Evolutionary conservation across 1,140 invertebrate species (phyloP).

Genomic region (Ceratosolen solmsi): DNA sequence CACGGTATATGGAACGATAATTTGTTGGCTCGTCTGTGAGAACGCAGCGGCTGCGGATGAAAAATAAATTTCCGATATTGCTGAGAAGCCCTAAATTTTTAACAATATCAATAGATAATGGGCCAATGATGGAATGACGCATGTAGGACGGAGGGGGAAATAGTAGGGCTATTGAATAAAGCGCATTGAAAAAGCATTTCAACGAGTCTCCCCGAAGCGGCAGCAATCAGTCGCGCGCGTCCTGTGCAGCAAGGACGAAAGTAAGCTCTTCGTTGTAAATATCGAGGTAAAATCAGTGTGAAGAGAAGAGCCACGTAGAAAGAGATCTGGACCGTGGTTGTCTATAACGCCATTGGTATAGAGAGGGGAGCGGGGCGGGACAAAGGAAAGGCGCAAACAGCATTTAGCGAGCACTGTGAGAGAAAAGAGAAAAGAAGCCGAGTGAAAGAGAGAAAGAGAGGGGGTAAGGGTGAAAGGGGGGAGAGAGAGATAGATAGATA

Average conservation of each 20-base stretch:
- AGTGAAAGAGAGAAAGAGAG: neutral
- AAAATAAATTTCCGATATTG: too few species aligned
- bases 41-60: too few species aligned
- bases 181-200: neutral
- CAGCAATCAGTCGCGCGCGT: neutral
- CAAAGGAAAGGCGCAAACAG: constrained; percentile 34
- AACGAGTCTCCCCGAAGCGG: neutral
- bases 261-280: constrained; percentile 27
- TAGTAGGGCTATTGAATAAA: neutral
- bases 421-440: constrained; percentile 1
- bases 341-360: neutral
- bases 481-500: neutral
- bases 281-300: constrained; percentile 35
- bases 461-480: neutral
- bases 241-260: neutral
- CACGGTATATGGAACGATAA: too few species aligned
- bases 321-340: neutral
- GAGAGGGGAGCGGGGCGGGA: constrained; percentile 11
- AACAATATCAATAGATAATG: too few species aligned
- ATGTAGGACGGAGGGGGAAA: neutral
- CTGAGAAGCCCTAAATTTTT: too few species aligned
- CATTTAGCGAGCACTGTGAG: constrained; percentile 21
- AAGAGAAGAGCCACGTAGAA: neutral
- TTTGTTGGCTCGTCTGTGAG: too few species aligned
- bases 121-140: neutral